Conservation (phyloP, 2,797 vertebrate genomes). For the Florisuga fusca region DNA sequence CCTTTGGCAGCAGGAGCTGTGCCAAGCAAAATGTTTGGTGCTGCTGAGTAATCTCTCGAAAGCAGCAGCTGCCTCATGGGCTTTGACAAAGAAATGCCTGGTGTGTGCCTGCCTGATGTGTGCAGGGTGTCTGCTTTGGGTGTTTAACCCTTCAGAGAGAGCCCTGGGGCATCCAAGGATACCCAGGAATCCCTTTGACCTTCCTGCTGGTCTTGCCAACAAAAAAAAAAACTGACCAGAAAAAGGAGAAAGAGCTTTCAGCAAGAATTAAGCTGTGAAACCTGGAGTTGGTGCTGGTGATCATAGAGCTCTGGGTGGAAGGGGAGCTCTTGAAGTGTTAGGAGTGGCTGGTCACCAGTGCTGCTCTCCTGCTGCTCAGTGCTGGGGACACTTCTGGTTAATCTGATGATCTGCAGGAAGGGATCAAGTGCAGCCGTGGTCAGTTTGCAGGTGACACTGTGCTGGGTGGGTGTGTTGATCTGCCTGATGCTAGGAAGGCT, state of each 20-base stretch:
- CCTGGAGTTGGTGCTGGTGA: not conserved
- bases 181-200: not conserved
- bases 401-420: no score
- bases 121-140: not conserved
- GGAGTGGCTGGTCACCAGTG: no score
- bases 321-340: no score
- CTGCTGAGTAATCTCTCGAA: constrained; percentile 51
- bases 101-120: not conserved
- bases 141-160: not conserved
- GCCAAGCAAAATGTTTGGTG: constrained; percentile 34
- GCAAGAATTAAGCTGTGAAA: not conserved
- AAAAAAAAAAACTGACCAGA: not conserved
- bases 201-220: not conserved
- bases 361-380: no score
- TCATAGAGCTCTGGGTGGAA: not conserved
- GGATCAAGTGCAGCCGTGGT: no score
- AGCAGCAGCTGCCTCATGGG: constrained; percentile 26
- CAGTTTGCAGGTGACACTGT: no score
- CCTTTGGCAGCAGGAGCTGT: not conserved
- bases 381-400: no score
- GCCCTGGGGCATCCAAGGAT: not conserved
- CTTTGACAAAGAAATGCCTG: not conserved
- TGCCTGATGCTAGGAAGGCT: no score
- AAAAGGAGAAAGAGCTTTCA: not conserved
- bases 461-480: no score